These are phyloP conservation scores for Eueides isabella DNA, from an alignment of 1,140 invertebrate genomes.

Conservation along the genomic window DNA sequence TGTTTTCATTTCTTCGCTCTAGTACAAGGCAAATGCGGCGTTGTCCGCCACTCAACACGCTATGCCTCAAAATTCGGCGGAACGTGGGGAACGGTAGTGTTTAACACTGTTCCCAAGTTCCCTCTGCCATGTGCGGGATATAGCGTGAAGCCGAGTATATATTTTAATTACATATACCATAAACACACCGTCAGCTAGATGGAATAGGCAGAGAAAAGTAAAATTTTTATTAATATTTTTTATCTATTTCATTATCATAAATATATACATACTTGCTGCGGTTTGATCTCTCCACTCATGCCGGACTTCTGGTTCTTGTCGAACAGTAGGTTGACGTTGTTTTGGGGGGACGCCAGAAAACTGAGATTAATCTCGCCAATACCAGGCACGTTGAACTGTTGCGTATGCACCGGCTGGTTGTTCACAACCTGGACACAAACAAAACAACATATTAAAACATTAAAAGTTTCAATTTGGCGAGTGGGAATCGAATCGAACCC, in stretches of 20 bases:
- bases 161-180: no score
- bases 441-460: neutral
- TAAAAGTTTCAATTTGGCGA: neutral
- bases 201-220: no score
- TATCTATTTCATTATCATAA: neutral
- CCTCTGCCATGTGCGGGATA: no score
- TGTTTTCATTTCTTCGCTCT: no score
- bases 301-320: slow-evolving; percentile 69
- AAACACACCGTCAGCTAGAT: no score
- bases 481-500: no score
- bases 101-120: no score
- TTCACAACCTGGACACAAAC: slow-evolving; percentile 45
- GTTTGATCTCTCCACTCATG: slow-evolving; percentile 71
- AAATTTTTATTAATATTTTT: neutral
- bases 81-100: no score
- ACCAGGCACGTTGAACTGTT: slow-evolving; percentile 74
- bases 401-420: slow-evolving; percentile 67
- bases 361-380: slow-evolving; percentile 76
- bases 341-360: slow-evolving; percentile 69
- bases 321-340: slow-evolving; percentile 69
- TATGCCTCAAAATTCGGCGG: no score
- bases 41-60: no score
- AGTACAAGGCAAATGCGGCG: no score
- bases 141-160: no score
- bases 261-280: slow-evolving; percentile 59